Base-by-base conservation (phyloP, 2,797 vertebrate genomes). In the Sebastes hopkinsi region DNA sequence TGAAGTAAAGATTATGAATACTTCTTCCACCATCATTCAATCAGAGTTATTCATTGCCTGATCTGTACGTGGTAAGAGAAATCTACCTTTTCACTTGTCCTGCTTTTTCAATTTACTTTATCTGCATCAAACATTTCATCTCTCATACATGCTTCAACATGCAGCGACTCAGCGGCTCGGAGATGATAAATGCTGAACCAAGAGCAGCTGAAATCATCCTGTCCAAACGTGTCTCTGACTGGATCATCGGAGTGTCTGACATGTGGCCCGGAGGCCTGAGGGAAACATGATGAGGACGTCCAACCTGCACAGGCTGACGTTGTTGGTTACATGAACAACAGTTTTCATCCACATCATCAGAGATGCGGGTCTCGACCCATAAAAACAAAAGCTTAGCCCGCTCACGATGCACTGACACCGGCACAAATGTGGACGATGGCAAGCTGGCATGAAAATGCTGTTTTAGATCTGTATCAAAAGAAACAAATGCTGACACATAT, bases 101-200 rank as follows among this genome's bases (percentile, higher is more conserved):
- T 20, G 52, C 1, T 16, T 50, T 46, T n/a, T 22, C 2, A 16
- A 10, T 69, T 8, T 16, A 34, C 22, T 25, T 50, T 5, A 12
- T 36, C 4, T 34, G 42, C 22, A 36, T 38, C 34, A 67, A 61
- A 32, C 61, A 38, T 61, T 68, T 64, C 25, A 20, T 4, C 3
- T 22, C 4, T 30, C 64, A 18, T 4, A 22, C 46, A 50, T 46
- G 34, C 74, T 54, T 52, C 27, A 80, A 50, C 66, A 38, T 64
- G 76, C 67, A 55, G 67, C 69, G 6, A 5, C 8, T 83, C 56
- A n/a, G 58, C 7, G 10, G 14, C 64, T 67, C 38, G 5, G 32
- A 11, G 32, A 60, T 4, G 20, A 56, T 75, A 81, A 80, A 66
- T 67, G 80, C 71, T 87, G 75, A 87, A 76, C 72, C 78, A 65